phyloP scores from a whole-genome alignment of 2,888 invertebrate species.

The Cataglyphis rosenhaueri region DNA sequence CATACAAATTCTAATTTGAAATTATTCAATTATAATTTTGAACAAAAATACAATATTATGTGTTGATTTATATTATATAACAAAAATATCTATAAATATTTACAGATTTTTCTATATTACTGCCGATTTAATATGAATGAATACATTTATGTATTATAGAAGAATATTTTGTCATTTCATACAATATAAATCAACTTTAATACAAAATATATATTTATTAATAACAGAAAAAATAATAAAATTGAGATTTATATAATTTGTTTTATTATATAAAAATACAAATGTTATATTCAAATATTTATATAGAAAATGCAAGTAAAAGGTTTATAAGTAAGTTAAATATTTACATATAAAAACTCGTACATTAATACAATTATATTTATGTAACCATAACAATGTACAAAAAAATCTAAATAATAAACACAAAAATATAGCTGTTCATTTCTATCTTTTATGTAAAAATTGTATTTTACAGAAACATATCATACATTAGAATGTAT shows the following conservation, averaged over 20 bases:
- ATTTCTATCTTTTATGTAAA: background rate
- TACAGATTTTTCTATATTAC: background rate
- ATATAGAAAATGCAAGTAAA: background rate
- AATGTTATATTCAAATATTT: background rate
- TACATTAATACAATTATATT: background rate
- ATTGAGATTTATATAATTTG: background rate
- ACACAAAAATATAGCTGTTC: conserved; percentile 1
- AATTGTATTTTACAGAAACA: background rate
- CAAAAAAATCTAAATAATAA: conserved; percentile 9
- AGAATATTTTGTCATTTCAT: too few relatives aligned
- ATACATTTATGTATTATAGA: background rate
- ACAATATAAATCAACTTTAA: background rate
- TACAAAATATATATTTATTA: conserved; percentile 5
- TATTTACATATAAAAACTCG: conserved; percentile 11
- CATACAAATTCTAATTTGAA: conserved; percentile 6
- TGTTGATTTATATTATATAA: background rate
- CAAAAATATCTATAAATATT: background rate
- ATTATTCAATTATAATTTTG: background rate
- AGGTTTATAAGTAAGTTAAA: background rate
- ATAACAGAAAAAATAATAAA: background rate
- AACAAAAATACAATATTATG: background rate
- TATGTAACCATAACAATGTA: background rate
- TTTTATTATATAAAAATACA: background rate
- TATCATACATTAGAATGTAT: conserved; percentile 27
- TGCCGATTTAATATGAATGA: background rate